Evolutionary conservation across 2,113 vertebrate species (phyloP).

Genomic region (Elgaria multicarinata): DNA sequence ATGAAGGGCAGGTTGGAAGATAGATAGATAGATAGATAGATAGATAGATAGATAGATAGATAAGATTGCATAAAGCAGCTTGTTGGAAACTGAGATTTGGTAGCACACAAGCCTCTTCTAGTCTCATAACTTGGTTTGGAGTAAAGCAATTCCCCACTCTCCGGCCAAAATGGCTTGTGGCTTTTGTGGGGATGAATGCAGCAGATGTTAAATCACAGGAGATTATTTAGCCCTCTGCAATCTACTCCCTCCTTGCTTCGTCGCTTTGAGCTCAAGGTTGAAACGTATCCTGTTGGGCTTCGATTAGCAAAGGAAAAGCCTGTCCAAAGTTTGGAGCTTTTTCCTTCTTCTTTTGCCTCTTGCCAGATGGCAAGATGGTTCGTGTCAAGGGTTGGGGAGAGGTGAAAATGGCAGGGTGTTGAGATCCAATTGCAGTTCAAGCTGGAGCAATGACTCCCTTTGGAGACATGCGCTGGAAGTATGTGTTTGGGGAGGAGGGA

Average conservation of each 20-base stretch:
- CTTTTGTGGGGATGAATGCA: background rate
- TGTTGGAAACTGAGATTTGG: background rate
- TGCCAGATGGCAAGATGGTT: slow-evolving; percentile 16
- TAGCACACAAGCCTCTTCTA: background rate
- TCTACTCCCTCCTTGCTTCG: background rate
- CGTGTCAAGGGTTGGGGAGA: background rate
- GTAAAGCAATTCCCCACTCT: background rate
- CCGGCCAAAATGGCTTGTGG: background rate
- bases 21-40: too few species aligned
- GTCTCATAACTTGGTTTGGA: background rate
- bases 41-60: too few species aligned
- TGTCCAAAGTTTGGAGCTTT: background rate
- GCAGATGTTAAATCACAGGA: background rate
- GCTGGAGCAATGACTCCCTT: background rate
- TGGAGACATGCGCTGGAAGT: background rate
- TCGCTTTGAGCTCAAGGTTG: background rate
- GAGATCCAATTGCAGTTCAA: background rate
- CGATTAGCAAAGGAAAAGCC: slow-evolving; percentile 19
- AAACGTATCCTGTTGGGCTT: background rate
- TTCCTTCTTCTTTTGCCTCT: too few species aligned
- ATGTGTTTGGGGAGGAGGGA: background rate
- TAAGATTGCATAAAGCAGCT: background rate
- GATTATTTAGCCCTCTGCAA: background rate
- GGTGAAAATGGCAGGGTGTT: background rate
- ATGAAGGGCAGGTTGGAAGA: background rate